Base-by-base conservation (phyloP, 2,797 vertebrate species). In the Tolypeutes matacus region DNA sequence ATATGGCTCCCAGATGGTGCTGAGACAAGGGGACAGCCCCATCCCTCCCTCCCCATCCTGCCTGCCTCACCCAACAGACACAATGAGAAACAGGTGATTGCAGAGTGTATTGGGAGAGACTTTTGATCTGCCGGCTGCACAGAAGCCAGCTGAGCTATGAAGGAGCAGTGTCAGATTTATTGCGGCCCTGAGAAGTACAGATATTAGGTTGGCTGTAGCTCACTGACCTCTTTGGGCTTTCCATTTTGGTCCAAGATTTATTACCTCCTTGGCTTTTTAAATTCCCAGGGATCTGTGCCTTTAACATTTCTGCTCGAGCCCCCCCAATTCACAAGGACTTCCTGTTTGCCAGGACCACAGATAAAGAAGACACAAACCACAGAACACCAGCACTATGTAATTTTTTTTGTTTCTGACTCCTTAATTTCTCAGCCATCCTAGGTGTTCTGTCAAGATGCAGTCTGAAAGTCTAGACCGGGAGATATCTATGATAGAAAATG, bases 391-490 rank as follows among this genome's bases (percentile, higher is more conserved):
- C 98, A 98, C 97, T 96, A 95, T 98, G 98, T 98, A 98, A 98
- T 98, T 99, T 98, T 98, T 98, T 98, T 98, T 98, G 97, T 97
- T 98, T 97, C 92, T 72, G 97, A 98, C 98, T 98, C 97, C 97
- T 98, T 98, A 98, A 98, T 98, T 98, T 98, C 98, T 98, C 98
- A 98, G 98, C 97, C 97, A 97, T 98, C 97, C 97, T 97, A 98
- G 98, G 98, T 98, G 98, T 98, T 98, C 98, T 99, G 98, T 99
- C 98, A 98, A 98, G 98, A 98, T 96, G 98, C 98, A 98, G 98
- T 97, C 99, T 98, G 98, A 98, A 98, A 98, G 99, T 99, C 98
- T 99, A 98, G 98, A 99, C 98, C 95, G 86, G 98, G 97, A 98
- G 98, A 98, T 98, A 98, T 98, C 98, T 98, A 96, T 98, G 98